Percentiles rank a stretch among this genome's conserved stretches.
Conservation (phyloP, 1,140 invertebrate genomes). For the Arctopsyche grandis region DNA sequence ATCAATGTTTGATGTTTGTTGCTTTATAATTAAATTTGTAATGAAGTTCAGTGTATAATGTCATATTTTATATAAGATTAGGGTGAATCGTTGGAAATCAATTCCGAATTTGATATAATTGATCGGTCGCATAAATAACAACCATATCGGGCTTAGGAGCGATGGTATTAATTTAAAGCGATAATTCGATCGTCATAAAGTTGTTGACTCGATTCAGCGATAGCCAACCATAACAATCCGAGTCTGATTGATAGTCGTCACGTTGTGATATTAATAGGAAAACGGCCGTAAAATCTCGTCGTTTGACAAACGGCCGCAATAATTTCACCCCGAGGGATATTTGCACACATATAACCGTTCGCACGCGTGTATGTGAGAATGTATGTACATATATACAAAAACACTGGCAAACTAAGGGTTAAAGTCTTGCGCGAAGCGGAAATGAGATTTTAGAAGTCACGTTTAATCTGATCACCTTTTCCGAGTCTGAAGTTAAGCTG, state of each 20-base stretch:
- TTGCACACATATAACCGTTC: neutral
- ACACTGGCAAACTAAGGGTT: neutral
- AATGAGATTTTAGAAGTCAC: constrained; percentile 29
- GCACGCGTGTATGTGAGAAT: neutral
- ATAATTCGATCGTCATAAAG: constrained; percentile 22
- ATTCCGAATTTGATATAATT: neutral
- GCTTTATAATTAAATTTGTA: too few relatives aligned
- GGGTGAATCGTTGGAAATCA: too few relatives aligned
- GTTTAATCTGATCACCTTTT: constrained; percentile 32
- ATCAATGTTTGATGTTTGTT: too few relatives aligned
- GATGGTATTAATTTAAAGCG: neutral
- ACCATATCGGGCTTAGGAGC: too few relatives aligned
- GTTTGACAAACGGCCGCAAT: constrained; percentile 15
- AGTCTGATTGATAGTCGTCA: constrained; percentile 23
- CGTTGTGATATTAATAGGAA: neutral
- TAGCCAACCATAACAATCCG: neutral
- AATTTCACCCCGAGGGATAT: constrained; percentile 10
- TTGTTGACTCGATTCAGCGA: constrained; percentile 8
- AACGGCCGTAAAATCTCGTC: neutral
- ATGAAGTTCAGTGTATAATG: too few relatives aligned
- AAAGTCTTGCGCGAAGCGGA: constrained; percentile 9
- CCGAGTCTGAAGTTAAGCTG: constrained; percentile 16
- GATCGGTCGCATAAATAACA: neutral
- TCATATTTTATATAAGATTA: neutral
- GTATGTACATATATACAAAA: neutral